Percentiles rank a stretch among this genome's conserved stretches.
Evolutionary conservation across 35 echinoderm and acorn worm species (phyloP).

Genomic region (Lytechinus pictus): DNA sequence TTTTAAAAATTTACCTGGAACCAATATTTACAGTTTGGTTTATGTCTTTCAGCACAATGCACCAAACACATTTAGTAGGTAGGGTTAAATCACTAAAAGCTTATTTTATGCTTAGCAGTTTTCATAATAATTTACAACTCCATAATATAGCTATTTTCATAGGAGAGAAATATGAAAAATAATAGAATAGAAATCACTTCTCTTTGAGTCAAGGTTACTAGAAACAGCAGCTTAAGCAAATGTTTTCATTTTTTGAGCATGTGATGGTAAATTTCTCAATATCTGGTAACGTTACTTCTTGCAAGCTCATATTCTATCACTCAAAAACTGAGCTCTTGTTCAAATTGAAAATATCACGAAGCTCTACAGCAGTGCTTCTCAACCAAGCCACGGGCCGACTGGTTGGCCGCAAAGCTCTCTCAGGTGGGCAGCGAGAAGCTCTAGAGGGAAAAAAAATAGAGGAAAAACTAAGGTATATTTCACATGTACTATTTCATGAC

Average conservation of each 20-base stretch:
- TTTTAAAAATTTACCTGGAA: neutral
- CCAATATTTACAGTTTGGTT: neutral
- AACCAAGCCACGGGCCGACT: too few relatives aligned
- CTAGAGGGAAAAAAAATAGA: too few relatives aligned
- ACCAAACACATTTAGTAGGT: neutral
- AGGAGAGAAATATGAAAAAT: neutral
- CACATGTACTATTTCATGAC: too few relatives aligned
- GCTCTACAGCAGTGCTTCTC: neutral
- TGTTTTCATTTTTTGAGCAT: neutral
- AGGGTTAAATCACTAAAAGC: neutral
- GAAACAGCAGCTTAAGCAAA: neutral
- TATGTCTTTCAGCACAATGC: conserved; percentile 18
- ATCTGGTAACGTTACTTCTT: neutral
- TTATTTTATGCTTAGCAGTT: neutral
- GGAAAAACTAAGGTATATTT: too few relatives aligned
- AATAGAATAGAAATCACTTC: neutral
- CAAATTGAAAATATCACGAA: neutral
- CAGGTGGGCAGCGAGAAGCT: too few relatives aligned
- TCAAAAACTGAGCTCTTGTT: neutral
- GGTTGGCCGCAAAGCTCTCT: too few relatives aligned
- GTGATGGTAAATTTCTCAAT: neutral
- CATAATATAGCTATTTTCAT: neutral
- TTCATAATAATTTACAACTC: too few relatives aligned
- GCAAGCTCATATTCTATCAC: neutral
- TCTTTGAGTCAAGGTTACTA: neutral